Conservation (phyloP, 2,113 vertebrate species). For the Amphilophus citrinellus region DNA sequence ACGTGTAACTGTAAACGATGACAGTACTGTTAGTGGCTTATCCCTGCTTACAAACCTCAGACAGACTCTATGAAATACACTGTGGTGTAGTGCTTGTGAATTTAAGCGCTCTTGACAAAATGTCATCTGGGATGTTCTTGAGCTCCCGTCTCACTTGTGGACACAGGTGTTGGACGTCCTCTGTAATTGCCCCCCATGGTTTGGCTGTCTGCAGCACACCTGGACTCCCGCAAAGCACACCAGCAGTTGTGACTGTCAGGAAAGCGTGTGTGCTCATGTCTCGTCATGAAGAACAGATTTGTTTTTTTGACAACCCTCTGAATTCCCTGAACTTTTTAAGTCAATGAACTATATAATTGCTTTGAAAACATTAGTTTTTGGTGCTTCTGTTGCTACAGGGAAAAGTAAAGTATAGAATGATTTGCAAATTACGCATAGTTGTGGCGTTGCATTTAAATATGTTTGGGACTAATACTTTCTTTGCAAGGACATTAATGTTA, state of each 20-base stretch:
- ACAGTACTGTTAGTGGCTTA: background rate
- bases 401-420: background rate
- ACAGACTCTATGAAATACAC: background rate
- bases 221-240: slow-evolving; percentile 44
- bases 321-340: slow-evolving; percentile 13
- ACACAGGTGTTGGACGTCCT: slow-evolving; percentile 68
- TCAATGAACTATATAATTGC: slow-evolving; percentile 11
- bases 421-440: background rate
- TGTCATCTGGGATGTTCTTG: slow-evolving; percentile 52
- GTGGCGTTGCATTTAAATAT: background rate
- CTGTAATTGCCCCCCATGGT: slow-evolving; percentile 70
- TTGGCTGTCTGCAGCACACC: slow-evolving; percentile 56
- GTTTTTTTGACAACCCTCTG: slow-evolving; percentile 37
- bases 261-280: slow-evolving; percentile 9
- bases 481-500: background rate
- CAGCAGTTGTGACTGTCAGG: slow-evolving; percentile 22
- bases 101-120: slow-evolving; percentile 13
- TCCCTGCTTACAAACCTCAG: background rate
- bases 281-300: slow-evolving; percentile 27
- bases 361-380: slow-evolving; percentile 11
- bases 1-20: background rate
- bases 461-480: background rate
- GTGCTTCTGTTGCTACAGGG: background rate
- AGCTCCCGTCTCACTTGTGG: slow-evolving; percentile 22
- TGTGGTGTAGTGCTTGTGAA: background rate